Conservation (phyloP, 2,797 vertebrate genomes). For the Glyptemys insculpta region DNA sequence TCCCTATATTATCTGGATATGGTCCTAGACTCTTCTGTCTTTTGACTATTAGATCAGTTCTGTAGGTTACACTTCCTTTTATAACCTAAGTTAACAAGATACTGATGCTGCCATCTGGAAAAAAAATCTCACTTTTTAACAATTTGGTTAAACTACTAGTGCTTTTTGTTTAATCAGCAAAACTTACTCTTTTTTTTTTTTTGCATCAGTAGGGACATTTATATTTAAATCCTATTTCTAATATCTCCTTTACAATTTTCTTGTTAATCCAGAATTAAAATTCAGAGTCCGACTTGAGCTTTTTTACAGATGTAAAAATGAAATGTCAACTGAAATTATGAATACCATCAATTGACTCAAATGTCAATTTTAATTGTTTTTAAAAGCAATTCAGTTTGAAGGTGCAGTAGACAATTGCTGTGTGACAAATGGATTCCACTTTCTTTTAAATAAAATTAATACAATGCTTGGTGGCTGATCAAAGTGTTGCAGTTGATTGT, state of each 20-base stretch:
- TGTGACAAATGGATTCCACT: neutral
- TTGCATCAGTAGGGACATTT: neutral
- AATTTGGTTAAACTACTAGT: neutral
- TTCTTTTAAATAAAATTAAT: neutral
- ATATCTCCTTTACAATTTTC: neutral
- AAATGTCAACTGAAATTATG: neutral
- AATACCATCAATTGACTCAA: neutral
- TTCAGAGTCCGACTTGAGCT: neutral
- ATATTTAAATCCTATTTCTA: neutral
- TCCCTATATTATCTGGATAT: neutral
- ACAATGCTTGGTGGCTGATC: neutral
- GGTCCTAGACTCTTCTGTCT: neutral
- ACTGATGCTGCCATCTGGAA: neutral
- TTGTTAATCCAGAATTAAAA: neutral
- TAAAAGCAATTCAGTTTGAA: constrained; percentile 20
- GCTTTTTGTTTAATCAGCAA: neutral
- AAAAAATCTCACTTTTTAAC: neutral
- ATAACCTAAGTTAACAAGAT: neutral
- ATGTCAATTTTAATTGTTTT: neutral
- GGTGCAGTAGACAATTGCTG: neutral
- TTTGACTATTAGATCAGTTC: neutral
- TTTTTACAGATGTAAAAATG: neutral
- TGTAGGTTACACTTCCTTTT: neutral
- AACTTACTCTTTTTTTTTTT: neutral
- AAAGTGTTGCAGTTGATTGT: neutral